A percentile compares a stretch with the other conserved stretches of the same genome.
phyloP scores from a whole-genome alignment of 2,113 vertebrate genomes.

The Aptenodytes forsteri region DNA sequence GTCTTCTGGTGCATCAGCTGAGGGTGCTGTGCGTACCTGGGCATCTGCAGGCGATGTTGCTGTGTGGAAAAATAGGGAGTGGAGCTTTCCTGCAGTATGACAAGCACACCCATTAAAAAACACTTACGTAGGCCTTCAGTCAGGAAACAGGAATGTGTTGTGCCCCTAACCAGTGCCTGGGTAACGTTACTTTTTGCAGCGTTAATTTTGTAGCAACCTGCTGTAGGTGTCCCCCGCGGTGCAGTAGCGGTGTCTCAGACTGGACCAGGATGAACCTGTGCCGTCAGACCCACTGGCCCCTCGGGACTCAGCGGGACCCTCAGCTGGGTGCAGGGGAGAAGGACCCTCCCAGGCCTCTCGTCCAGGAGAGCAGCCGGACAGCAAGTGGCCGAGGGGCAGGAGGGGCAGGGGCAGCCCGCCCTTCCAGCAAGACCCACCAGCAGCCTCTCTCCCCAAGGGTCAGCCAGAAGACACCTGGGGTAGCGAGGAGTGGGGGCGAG shows the following conservation, averaged over 20 bases:
- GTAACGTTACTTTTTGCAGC: neutral
- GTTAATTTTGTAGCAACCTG: neutral
- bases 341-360: neutral
- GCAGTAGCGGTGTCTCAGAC: neutral
- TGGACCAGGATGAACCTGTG: no score
- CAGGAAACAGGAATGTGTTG: neutral
- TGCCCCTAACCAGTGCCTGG: neutral
- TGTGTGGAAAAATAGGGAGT: neutral
- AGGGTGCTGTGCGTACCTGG: fast-evolving
- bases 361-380: neutral
- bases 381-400: neutral
- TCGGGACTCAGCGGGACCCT: fast-evolving
- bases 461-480: neutral
- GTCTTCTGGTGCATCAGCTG: neutral
- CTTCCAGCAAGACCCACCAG: neutral
- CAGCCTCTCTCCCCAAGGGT: neutral
- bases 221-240: fast-evolving
- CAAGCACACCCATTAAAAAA: fast-evolving
- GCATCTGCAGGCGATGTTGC: neutral
- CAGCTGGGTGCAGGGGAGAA: fast-evolving
- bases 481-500: neutral
- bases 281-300: fast-evolving
- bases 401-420: neutral
- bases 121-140: neutral
- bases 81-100: neutral